These are phyloP conservation scores for Luehdorfia chinensis DNA, from an alignment of 1,140 invertebrate species.

Conservation along the genomic window DNA sequence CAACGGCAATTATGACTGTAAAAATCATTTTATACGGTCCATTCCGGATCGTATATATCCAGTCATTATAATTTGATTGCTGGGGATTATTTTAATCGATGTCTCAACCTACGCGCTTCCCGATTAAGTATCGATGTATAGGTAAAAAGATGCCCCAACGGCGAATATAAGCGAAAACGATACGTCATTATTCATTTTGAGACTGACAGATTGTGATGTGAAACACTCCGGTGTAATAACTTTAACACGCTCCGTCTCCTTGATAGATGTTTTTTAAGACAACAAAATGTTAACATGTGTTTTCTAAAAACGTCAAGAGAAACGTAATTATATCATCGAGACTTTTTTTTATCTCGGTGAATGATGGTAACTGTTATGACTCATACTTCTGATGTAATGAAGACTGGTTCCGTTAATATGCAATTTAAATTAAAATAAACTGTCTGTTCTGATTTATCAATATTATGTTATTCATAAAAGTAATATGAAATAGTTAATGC, in stretches of 20 bases:
- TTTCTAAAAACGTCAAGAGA: slow-evolving; percentile 17
- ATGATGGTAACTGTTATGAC: slow-evolving; percentile 21
- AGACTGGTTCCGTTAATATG: too few species aligned
- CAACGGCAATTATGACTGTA: slow-evolving; percentile 8
- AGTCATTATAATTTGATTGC: slow-evolving; percentile 35
- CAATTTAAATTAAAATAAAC: too few species aligned
- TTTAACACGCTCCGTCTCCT: slow-evolving; percentile 44
- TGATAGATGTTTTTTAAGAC: slow-evolving; percentile 44
- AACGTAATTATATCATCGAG: slow-evolving; percentile 29
- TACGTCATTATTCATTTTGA: slow-evolving; percentile 63
- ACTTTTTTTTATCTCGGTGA: slow-evolving; percentile 8
- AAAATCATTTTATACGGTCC: slow-evolving; percentile 21
- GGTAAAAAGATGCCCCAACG: slow-evolving; percentile 39
- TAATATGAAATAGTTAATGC: too few species aligned
- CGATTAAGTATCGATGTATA: slow-evolving; percentile 33
- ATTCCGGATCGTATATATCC: slow-evolving; percentile 28
- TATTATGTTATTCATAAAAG: too few species aligned
- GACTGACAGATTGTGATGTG: slow-evolving; percentile 61
- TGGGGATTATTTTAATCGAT: slow-evolving; percentile 31
- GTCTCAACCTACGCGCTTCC: slow-evolving; percentile 32
- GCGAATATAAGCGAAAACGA: slow-evolving; percentile 47
- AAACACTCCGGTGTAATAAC: slow-evolving; percentile 56
- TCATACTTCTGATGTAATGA: not conserved
- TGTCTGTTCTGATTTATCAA: too few species aligned
- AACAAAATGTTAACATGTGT: slow-evolving; percentile 40